phyloP scores from a whole-genome alignment of 2,888 invertebrate genomes.

The Lathronympha strigana region DNA sequence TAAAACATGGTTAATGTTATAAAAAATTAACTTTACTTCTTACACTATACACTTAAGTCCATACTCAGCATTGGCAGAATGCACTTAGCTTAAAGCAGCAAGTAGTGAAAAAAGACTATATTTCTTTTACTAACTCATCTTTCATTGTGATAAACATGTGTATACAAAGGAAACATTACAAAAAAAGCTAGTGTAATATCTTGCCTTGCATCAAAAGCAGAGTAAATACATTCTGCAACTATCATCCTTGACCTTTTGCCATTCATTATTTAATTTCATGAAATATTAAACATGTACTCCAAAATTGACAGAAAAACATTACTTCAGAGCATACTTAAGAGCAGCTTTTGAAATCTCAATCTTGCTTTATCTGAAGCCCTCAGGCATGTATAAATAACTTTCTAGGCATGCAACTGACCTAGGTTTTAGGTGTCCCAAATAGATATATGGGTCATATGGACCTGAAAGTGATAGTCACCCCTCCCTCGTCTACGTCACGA shows the following conservation, averaged over 20 bases:
- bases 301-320: background rate
- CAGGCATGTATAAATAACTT: slow-evolving; percentile 13
- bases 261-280: background rate
- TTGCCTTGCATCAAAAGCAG: background rate
- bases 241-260: background rate
- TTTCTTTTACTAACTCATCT: too few relatives aligned
- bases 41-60: too few relatives aligned
- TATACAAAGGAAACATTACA: background rate
- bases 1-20: too few relatives aligned
- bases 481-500: slow-evolving; percentile 62
- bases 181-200: background rate
- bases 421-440: slow-evolving; percentile 43
- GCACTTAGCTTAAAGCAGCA: too few relatives aligned
- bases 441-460: slow-evolving; percentile 32
- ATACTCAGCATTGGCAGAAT: too few relatives aligned
- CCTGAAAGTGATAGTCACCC: slow-evolving; percentile 65
- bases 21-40: too few relatives aligned
- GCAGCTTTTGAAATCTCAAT: too few relatives aligned
- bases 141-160: too few relatives aligned
- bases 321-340: background rate
- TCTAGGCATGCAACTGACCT: slow-evolving; percentile 44
- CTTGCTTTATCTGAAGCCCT: background rate
- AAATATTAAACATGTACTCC: too few relatives aligned
- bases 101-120: too few relatives aligned
- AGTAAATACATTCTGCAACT: background rate